Percentiles rank a stretch among this genome's conserved stretches.
These are phyloP conservation scores for Nephotettix cincticeps DNA, from an alignment of 1,140 invertebrate genomes.

Conservation along the genomic window DNA sequence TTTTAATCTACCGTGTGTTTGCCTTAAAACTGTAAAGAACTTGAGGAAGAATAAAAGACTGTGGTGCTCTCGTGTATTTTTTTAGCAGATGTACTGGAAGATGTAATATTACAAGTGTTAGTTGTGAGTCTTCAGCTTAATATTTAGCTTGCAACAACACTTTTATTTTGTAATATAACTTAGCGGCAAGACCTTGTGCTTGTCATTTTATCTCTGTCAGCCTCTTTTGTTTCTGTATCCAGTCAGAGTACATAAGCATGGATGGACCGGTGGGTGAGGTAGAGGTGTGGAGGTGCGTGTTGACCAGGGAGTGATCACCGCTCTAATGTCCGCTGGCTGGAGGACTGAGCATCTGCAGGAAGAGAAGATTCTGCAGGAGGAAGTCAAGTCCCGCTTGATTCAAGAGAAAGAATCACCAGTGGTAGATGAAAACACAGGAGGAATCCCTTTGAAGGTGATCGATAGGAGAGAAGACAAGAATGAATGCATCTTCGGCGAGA, in stretches of 20 bases:
- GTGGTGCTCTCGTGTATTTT: slow-evolving; percentile 14
- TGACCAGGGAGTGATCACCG: neutral
- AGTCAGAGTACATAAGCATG: neutral
- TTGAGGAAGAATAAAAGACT: neutral
- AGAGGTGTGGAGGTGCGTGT: neutral
- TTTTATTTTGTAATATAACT: too few relatives aligned
- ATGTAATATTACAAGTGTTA: neutral
- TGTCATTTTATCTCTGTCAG: neutral
- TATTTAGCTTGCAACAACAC: too few relatives aligned
- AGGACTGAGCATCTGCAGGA: neutral
- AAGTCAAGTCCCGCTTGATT: neutral
- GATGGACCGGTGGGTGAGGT: neutral
- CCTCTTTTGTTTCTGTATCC: neutral
- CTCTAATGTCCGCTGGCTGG: slow-evolving; percentile 14
- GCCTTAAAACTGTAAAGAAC: slow-evolving; percentile 1
- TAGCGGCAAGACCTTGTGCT: too few relatives aligned
- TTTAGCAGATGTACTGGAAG: neutral
- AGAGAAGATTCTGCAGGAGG: slow-evolving; percentile 19
- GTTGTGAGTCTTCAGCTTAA: neutral
- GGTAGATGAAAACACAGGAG: neutral
- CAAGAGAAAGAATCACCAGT: slow-evolving; percentile 4
- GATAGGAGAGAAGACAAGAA: neutral
- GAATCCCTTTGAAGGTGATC: neutral
- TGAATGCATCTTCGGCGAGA: neutral
- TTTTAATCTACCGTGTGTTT: slow-evolving; percentile 22